Base-by-base conservation (phyloP, 1,140 invertebrate species). In the Drosophila mauritiana region DNA sequence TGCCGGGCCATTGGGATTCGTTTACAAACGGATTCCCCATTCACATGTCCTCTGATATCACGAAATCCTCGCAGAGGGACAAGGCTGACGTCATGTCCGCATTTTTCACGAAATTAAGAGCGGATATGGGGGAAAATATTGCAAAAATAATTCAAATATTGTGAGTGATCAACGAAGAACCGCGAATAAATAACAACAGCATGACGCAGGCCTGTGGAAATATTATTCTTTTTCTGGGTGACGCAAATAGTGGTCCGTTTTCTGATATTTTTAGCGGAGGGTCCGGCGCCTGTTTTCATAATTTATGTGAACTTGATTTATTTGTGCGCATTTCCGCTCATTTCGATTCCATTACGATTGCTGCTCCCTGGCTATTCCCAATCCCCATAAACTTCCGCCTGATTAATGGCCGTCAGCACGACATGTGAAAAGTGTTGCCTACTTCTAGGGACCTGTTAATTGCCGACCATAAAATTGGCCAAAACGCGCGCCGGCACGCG, bases 331-430 rank as follows among this genome's bases (percentile, higher is more conserved):
- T 82, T 88, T 88, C 78, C 78, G 58, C 52, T 62, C 64, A 57
- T 86, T 86, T 78, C 61, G 82, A 86, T 86, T 75, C 62, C 83
- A 79, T 88, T 82, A 75, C 83, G 75, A 86, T 82, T 88, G 31
- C 31, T 31, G 64, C 55, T 39, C 13, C n/a, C 40, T 20, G 31
- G 7, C 49, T 40, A 6, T 42, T 2, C 12, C 7, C 4, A 20
- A 17, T 12, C 15, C 15, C 31, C 49, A 52, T 57, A 45, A 49
- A 53, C 72, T 68, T 51, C 36, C 40, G 43, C 62, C 75, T 84
- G 83, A 86, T 86, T 83, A 84, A 88, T 88, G 84, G 52, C 42
- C 40, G 40, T 20, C 45, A 10, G 84, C 83, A 88, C 84, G 84
- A 64, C 72, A 83, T 68, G 69, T 78, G 82, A 73, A 75, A 82